A percentile compares a stretch with the other conserved stretches of the same genome.
These are phyloP conservation scores for Furnarius figulus DNA, from an alignment of 2,113 vertebrate genomes.

Conservation along the genomic window DNA sequence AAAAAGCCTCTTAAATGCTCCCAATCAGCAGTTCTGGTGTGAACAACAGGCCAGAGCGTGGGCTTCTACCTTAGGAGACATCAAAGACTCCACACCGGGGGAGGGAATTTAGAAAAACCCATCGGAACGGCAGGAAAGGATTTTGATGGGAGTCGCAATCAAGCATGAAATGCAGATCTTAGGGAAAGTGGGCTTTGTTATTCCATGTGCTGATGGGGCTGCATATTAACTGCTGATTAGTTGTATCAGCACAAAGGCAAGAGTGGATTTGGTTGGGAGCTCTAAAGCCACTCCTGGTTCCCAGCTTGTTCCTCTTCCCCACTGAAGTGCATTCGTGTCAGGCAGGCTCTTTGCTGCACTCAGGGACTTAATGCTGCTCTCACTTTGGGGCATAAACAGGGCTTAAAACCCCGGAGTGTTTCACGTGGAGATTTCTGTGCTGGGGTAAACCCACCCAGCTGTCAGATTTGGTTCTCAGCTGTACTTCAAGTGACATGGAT, in stretches of 20 bases:
- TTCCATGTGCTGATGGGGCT: neutral
- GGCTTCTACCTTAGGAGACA: neutral
- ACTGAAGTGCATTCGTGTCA: neutral
- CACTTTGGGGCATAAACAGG: constrained; percentile 14
- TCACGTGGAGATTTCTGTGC: neutral
- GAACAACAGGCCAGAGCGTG: neutral
- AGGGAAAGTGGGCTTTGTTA: constrained; percentile 24
- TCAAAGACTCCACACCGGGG: neutral
- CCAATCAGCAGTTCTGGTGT: neutral
- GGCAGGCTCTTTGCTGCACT: neutral
- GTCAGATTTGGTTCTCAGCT: neutral
- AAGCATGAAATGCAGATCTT: constrained; percentile 36
- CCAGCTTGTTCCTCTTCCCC: neutral
- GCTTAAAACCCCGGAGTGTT: neutral
- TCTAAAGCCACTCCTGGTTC: neutral
- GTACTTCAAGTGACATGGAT: neutral
- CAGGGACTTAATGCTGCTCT: neutral
- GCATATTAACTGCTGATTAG: constrained; percentile 45
- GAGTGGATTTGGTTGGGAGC: neutral
- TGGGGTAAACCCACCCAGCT: neutral
- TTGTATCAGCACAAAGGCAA: neutral
- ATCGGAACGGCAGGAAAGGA: neutral
- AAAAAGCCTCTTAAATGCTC: neutral
- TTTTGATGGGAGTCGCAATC: neutral
- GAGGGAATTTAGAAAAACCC: constrained; percentile 3